Conservation (phyloP, 2,113 vertebrate species). For the Murina feae region DNA sequence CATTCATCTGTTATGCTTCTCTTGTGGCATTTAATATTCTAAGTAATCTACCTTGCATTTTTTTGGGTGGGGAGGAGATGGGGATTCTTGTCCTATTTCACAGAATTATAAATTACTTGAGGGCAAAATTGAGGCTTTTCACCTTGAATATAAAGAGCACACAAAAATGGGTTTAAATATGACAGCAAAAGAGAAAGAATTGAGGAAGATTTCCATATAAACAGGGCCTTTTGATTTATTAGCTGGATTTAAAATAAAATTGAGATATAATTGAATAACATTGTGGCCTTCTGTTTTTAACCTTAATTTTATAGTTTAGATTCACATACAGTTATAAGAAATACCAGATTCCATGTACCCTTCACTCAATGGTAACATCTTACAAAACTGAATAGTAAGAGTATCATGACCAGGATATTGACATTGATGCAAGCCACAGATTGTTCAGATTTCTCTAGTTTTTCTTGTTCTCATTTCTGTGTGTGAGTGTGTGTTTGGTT, state of each 20-base stretch:
- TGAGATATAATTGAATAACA: neutral
- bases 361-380: neutral
- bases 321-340: neutral
- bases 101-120: slow-evolving; percentile 26
- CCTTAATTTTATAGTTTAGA: neutral
- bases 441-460: neutral
- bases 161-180: neutral
- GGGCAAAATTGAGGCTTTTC: neutral
- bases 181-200: neutral
- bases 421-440: neutral
- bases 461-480: neutral
- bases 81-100: neutral
- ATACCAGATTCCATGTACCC: neutral
- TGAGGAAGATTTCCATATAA: neutral
- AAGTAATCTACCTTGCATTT: neutral
- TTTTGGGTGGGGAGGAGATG: too few relatives aligned
- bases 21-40: neutral
- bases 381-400: neutral
- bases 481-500: neutral
- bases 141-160: neutral
- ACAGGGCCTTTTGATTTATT: neutral
- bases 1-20: neutral
- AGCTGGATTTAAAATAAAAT: neutral
- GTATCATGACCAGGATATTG: neutral
- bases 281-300: neutral